These are phyloP conservation scores for Apodemia zela DNA, from an alignment of 2,888 invertebrate genomes.

Conservation along the genomic window DNA sequence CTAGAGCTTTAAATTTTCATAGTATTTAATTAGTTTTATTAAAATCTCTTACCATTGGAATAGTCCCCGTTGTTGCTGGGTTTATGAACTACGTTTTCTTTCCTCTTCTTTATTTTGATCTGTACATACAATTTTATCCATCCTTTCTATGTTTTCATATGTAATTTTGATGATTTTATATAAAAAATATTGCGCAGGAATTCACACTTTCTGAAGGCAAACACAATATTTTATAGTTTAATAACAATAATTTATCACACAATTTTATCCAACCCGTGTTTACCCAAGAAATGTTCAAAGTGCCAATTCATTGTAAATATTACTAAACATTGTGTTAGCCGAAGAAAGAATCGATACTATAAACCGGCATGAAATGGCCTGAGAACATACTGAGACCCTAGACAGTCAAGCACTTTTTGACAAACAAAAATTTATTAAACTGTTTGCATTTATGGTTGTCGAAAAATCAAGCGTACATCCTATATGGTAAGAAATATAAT, in stretches of 20 bases:
- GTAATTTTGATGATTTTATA: slow-evolving; percentile 9
- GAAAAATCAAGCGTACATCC: no score
- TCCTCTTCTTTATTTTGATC: slow-evolving; percentile 48
- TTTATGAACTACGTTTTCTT: slow-evolving; percentile 41
- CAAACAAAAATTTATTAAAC: background rate
- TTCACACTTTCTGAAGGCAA: slow-evolving; percentile 68
- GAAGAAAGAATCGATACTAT: background rate
- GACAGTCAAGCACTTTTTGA: background rate
- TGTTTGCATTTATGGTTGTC: no score
- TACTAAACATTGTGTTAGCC: slow-evolving; percentile 4
- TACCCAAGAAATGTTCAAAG: slow-evolving; percentile 1
- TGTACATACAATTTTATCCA: slow-evolving; percentile 66
- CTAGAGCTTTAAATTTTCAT: no score
- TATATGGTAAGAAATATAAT: background rate
- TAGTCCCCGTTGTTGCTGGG: slow-evolving; percentile 42
- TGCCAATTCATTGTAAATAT: background rate
- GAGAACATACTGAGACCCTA: background rate
- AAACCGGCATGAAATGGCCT: background rate
- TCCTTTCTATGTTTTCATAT: slow-evolving; percentile 34
- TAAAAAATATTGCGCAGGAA: slow-evolving; percentile 31
- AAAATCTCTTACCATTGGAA: slow-evolving; percentile 43
- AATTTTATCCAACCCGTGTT: slow-evolving; percentile 25
- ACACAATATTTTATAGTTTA: slow-evolving; percentile 47
- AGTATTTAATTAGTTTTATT: background rate
- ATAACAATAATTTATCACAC: background rate